Percentiles rank a stretch among this genome's conserved stretches.
phyloP scores from a whole-genome alignment of 2,113 vertebrate species.

The Lynx canadensis region DNA sequence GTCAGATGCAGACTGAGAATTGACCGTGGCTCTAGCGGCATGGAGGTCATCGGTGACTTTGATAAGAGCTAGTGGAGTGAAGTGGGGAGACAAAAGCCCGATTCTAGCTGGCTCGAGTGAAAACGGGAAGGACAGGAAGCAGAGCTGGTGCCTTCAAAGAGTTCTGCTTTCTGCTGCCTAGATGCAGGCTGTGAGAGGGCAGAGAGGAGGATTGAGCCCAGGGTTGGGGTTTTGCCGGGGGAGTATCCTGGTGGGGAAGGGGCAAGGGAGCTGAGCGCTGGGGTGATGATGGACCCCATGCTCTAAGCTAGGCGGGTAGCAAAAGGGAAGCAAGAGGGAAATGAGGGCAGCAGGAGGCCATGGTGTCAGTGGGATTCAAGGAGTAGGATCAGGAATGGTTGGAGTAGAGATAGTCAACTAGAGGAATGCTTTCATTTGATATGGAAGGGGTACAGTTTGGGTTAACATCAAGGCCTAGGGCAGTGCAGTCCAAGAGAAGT shows the following conservation, averaged over 20 bases:
- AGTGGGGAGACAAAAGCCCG: neutral
- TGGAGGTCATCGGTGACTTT: neutral
- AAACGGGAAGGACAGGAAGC: neutral
- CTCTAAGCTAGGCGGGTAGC: neutral
- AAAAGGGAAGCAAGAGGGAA: neutral
- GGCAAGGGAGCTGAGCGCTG: neutral
- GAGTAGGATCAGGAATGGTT: neutral
- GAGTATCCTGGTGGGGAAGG: neutral
- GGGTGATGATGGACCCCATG: neutral
- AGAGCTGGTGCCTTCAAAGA: neutral
- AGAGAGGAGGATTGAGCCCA: neutral
- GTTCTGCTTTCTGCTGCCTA: neutral
- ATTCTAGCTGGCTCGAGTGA: neutral
- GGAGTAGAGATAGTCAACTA: neutral
- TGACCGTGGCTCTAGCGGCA: rapidly evolving
- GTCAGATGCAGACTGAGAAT: neutral
- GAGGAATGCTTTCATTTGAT: neutral
- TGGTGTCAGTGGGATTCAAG: neutral
- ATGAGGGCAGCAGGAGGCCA: neutral
- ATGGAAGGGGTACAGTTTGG: too few species aligned
- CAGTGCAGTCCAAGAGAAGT: neutral
- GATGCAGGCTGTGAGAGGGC: neutral
- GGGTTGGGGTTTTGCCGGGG: neutral
- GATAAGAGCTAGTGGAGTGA: neutral
- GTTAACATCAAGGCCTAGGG: neutral